These are phyloP conservation scores for Brachionus koreanus DNA, from an alignment of 1,140 invertebrate genomes.

Conservation along the genomic window DNA sequence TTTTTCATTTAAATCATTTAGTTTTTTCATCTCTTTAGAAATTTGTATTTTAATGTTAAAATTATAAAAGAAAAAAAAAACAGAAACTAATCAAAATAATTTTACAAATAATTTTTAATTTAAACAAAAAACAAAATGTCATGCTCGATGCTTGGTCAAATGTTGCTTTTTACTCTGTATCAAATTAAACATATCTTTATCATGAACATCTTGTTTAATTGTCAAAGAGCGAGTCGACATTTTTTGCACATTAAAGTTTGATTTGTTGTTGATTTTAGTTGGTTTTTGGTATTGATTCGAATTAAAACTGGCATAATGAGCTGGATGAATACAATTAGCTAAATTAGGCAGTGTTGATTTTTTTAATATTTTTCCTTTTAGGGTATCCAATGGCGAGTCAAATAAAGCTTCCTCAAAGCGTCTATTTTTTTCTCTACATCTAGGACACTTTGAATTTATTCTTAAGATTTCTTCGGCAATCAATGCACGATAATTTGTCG, in stretches of 20 bases:
- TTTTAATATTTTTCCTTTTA: neutral
- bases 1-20: too few species aligned
- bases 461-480: conserved; percentile 9
- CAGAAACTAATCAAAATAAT: neutral
- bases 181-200: neutral
- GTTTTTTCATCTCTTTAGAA: too few species aligned
- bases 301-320: neutral
- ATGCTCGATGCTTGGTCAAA: neutral
- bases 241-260: neutral
- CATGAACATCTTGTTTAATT: neutral
- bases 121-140: neutral
- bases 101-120: neutral
- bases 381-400: neutral
- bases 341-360: neutral
- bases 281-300: neutral
- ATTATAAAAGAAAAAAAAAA: neutral
- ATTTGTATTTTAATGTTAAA: too few species aligned
- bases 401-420: neutral
- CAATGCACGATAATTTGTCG: neutral
- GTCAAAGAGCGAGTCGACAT: neutral
- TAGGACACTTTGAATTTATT: neutral
- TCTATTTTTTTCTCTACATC: conserved; percentile 32
- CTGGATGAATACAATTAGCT: neutral
- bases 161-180: neutral
- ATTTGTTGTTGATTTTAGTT: neutral